phyloP scores from a whole-genome alignment of 2,888 invertebrate genomes.

The Hymenopus coronatus region DNA sequence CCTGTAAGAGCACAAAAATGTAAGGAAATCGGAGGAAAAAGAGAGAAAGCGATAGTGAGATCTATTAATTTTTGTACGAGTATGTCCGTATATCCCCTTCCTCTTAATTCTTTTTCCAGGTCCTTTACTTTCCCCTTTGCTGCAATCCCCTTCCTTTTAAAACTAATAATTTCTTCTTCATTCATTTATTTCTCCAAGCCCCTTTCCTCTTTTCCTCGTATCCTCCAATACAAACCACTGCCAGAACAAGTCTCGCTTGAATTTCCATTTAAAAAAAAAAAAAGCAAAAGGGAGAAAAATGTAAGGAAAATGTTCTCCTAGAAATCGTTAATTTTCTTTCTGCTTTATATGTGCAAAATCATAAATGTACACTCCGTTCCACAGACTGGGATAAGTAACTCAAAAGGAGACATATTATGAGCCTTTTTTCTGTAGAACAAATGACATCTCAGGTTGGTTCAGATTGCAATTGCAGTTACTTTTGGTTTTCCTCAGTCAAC shows the following conservation, averaged over 20 bases:
- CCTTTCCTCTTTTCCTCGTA: neutral
- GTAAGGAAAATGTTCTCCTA: slow-evolving; percentile 2
- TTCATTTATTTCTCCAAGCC: slow-evolving; percentile 28
- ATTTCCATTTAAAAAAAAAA: slow-evolving; percentile 26
- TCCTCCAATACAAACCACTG: slow-evolving; percentile 9
- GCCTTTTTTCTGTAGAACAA: too few species aligned
- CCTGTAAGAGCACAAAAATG: neutral
- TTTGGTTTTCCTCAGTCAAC: too few species aligned
- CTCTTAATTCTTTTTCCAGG: neutral
- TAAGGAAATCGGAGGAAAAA: neutral
- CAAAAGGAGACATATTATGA: too few species aligned
- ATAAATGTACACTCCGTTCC: neutral
- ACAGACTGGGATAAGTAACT: neutral
- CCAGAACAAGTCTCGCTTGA: slow-evolving; percentile 24
- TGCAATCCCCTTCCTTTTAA: slow-evolving; percentile 24
- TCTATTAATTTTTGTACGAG: slow-evolving; percentile 19
- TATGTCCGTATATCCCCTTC: neutral
- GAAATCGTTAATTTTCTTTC: slow-evolving; percentile 20
- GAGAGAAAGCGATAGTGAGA: neutral
- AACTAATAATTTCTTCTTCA: slow-evolving; percentile 33
- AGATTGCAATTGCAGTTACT: too few species aligned
- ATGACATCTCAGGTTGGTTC: too few species aligned
- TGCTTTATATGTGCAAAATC: neutral
- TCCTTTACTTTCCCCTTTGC: neutral
- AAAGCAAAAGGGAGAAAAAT: slow-evolving; percentile 3